Evolutionary conservation across 2,888 invertebrate genomes (phyloP), one percentile per base, ranked within the genome.

Genomic region (Hedya salicella): DNA sequence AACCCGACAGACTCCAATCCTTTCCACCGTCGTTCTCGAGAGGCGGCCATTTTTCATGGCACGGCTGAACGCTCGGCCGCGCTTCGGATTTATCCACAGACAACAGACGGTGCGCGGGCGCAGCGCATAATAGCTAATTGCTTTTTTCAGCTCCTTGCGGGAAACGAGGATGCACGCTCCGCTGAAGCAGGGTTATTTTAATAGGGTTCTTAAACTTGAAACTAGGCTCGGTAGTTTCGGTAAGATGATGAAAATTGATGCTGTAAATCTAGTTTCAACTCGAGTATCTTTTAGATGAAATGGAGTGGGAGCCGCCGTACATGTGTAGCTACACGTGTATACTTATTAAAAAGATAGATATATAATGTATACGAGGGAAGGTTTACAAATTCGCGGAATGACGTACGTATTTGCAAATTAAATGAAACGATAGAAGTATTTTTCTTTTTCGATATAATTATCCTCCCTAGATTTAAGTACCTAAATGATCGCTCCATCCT

Each of bases 41-140:
- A 9, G 70, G 67, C 78, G 73, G 80, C 86, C 86, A 91, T 91
- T 88, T 89, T 89, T 91, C 91, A 90, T 88, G 75, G 76, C 86
- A 88, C 89, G 91, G 84, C 75, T 91, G 89, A 91, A 89, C 86
- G 91, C 86, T 83, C 59, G 59, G 59, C 64, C 70, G 69, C 70
- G 82, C 85, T 84, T 84, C 84, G 78, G 63, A 44, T 50, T 52
- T 53, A 48, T 25, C 52, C 36, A 59, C 54, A 49, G 59, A 65
- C 59, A 59, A 60, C 62, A 44, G 39, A 44, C 36, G 48, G 5
- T 25, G 48, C 48, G 48, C 46, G 40, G 21, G 30, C 21, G 75
- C 88, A 86, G 30, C 21, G 75, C 88, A 86, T 87, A 88, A 87
- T 85, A 88, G 88, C 85, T 90, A 89, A 90, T 91, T 89, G 86